These are phyloP conservation scores for Nerophis ophidion DNA, from an alignment of 2,113 vertebrate genomes.

Conservation along the genomic window DNA sequence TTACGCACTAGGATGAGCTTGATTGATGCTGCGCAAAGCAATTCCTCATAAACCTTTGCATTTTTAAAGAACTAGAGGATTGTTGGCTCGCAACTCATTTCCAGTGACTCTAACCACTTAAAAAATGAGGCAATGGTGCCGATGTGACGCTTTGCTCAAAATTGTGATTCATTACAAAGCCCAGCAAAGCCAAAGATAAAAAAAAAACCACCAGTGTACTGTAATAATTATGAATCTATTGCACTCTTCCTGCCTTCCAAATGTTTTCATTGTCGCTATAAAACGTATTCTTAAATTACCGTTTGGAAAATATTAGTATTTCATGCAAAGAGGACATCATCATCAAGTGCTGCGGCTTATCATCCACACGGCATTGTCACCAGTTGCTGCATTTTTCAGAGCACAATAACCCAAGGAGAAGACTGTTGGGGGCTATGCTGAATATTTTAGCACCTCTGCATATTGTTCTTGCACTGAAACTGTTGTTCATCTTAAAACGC, in stretches of 20 bases:
- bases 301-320: constrained; percentile 23
- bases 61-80: constrained; percentile 69
- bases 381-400: constrained; percentile 49
- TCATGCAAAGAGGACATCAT: constrained; percentile 17
- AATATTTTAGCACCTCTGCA: constrained; percentile 69
- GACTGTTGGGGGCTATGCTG: constrained; percentile 47
- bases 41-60: constrained; percentile 70
- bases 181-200: constrained; percentile 45
- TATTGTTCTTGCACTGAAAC: constrained; percentile 57
- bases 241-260: not conserved
- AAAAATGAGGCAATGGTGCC: constrained; percentile 65
- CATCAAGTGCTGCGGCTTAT: constrained; percentile 12
- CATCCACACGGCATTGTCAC: constrained; percentile 20
- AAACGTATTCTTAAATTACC: constrained; percentile 8
- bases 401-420: constrained; percentile 49
- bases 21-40: constrained; percentile 58
- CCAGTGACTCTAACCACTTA: constrained; percentile 50
- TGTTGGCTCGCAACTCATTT: constrained; percentile 60
- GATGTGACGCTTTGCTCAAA: constrained; percentile 45
- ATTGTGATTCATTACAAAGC: constrained; percentile 63
- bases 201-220: constrained; percentile 22
- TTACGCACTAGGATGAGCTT: constrained; percentile 59
- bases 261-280: not conserved
- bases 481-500: constrained; percentile 56
- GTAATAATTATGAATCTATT: constrained; percentile 12